Percentiles rank a stretch among this genome's conserved stretches.
phyloP scores from a whole-genome alignment of 2,888 invertebrate genomes.

The Tuberolachnus salignus region DNA sequence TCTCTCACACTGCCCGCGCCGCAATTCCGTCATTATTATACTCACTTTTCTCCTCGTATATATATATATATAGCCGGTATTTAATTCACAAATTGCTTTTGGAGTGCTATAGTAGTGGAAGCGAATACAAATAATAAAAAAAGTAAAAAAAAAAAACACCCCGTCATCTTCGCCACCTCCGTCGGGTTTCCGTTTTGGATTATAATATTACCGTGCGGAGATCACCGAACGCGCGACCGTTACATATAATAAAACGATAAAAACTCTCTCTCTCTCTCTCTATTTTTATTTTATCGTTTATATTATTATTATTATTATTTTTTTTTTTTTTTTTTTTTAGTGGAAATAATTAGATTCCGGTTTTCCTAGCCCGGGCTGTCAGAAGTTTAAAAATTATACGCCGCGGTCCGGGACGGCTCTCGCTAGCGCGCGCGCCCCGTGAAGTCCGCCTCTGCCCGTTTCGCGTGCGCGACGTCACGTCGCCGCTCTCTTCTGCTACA shows the following conservation, averaged over 20 bases:
- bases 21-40: neutral
- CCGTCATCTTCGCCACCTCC: conserved; percentile 1
- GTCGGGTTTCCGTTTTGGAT: neutral
- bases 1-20: neutral
- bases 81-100: conserved; percentile 55
- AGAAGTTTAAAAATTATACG: conserved; percentile 56
- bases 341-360: conserved; percentile 51
- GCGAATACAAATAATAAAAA: conserved; percentile 17
- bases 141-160: conserved; percentile 20
- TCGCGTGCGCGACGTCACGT: neutral
- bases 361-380: conserved; percentile 43
- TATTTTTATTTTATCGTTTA: neutral
- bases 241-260: conserved; percentile 35
- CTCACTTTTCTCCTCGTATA: conserved; percentile 11
- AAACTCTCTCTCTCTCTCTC: neutral
- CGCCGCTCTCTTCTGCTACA: neutral
- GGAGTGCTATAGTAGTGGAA: conserved; percentile 3
- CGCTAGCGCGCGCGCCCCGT: neutral
- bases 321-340: neutral
- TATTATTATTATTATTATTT: neutral
- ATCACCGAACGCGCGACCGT: conserved; percentile 37
- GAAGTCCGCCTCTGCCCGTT: conserved; percentile 38
- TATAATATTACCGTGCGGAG: conserved; percentile 24
- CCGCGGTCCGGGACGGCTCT: conserved; percentile 32
- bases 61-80: conserved; percentile 15